A percentile compares a stretch with the other conserved stretches of the same genome.
Conservation (phyloP, 2,113 vertebrate species). For the Campylomormyrus tamandua region DNA sequence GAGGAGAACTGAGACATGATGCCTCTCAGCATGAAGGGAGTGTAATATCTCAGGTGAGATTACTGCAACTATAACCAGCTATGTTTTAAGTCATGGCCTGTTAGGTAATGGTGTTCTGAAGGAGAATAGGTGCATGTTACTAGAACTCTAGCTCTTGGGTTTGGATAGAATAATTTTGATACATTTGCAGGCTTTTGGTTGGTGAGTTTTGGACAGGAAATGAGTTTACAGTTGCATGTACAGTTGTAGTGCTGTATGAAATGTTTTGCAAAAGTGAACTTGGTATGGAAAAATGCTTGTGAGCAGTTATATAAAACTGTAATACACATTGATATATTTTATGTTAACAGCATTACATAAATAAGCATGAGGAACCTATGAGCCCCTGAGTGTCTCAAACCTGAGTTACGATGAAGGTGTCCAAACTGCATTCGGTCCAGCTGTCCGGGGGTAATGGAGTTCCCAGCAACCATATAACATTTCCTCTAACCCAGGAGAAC, state of each 20-base stretch:
- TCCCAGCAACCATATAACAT: background rate
- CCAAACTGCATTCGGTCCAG: background rate
- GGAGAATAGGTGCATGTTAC: too few species aligned
- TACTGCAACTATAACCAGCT: background rate
- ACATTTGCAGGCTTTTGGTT: background rate
- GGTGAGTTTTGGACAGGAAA: background rate
- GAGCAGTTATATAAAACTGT: background rate
- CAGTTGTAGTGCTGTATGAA: background rate
- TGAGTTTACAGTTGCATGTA: background rate
- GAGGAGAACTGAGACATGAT: background rate
- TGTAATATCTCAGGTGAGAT: background rate
- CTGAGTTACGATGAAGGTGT: background rate
- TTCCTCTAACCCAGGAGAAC: conserved; percentile 5
- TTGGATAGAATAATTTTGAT: background rate
- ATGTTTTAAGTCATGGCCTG: background rate
- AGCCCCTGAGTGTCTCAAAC: background rate
- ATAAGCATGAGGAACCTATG: background rate
- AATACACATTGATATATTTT: background rate
- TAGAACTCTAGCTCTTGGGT: too few species aligned
- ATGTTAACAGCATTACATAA: background rate
- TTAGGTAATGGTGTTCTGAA: too few species aligned
- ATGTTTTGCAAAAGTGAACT: background rate
- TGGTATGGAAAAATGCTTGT: background rate
- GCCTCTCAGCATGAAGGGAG: background rate
- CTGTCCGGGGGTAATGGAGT: background rate